Conservation (phyloP, 2,113 vertebrate genomes). For the Aptenodytes forsteri region DNA sequence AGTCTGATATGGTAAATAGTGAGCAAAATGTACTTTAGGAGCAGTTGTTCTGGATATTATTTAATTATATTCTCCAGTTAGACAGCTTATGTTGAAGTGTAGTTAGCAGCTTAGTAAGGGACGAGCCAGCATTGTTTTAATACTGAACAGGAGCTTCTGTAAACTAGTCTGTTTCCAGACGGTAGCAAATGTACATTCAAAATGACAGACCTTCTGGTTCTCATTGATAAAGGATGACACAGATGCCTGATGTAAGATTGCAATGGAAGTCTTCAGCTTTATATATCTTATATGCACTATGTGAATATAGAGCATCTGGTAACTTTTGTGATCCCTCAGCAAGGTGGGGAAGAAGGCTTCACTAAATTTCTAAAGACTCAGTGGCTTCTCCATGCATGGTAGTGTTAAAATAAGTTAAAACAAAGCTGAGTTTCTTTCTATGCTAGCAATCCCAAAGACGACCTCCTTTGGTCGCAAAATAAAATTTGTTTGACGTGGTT, state of each 20-base stretch:
- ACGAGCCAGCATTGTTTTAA: not conserved
- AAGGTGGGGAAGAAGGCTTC: not conserved
- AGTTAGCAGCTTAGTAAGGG: slow-evolving; percentile 22
- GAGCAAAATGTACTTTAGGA: not conserved
- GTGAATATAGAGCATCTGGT: not conserved
- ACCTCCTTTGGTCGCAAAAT: not conserved
- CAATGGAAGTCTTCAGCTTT: not conserved
- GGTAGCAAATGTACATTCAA: not conserved
- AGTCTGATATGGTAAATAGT: not conserved
- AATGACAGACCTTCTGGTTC: not conserved
- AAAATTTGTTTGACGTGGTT: not conserved
- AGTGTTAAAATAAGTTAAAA: not conserved
- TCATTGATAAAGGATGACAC: not conserved
- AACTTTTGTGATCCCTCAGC: not conserved
- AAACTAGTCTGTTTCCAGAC: not conserved
- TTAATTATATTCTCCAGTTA: not conserved
- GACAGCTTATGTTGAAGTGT: not conserved
- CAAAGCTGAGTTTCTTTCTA: not conserved
- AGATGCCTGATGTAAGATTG: not conserved
- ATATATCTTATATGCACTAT: not conserved
- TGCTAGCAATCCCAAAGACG: not conserved
- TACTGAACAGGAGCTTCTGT: not conserved
- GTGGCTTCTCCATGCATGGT: not conserved
- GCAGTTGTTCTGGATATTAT: slow-evolving; percentile 9
- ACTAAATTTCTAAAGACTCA: not conserved